These are phyloP conservation scores for Artibeus lituratus DNA, from an alignment of 2,797 vertebrate genomes.

Conservation along the genomic window DNA sequence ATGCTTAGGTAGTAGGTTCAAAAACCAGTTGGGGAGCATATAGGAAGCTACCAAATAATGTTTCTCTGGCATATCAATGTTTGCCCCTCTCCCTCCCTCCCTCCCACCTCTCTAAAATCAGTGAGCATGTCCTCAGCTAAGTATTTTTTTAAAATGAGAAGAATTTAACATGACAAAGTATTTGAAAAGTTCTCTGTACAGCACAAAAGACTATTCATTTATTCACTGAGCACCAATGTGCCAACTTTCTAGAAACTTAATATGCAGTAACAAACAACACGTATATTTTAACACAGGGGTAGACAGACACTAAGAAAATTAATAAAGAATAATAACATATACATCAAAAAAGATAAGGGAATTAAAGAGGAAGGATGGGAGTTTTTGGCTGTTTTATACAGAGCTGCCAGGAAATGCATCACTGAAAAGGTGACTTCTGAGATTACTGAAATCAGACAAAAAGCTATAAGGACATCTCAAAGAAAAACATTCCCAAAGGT, in stretches of 20 bases:
- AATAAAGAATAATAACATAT: background rate
- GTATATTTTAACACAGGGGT: background rate
- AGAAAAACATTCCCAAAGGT: background rate
- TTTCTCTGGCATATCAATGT: too few relatives aligned
- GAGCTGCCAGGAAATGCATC: background rate
- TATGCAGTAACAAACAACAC: background rate
- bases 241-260: background rate
- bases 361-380: background rate
- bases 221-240: background rate
- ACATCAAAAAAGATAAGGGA: background rate
- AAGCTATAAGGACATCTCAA: background rate
- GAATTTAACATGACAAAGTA: background rate
- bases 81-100: too few relatives aligned
- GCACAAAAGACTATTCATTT: background rate
- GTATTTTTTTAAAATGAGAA: background rate
- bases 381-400: background rate
- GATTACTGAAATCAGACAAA: background rate
- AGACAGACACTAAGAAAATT: background rate
- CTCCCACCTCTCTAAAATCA: too few relatives aligned
- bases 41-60: too few relatives aligned
- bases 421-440: background rate
- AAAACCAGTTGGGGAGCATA: too few relatives aligned
- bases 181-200: background rate
- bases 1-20: too few relatives aligned
- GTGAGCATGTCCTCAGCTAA: too few relatives aligned